Evolutionary conservation across 64 coral and sea anemone species (phyloP), one percentile per base, ranked within the genome.

Genomic region (Porites australiensis): DNA sequence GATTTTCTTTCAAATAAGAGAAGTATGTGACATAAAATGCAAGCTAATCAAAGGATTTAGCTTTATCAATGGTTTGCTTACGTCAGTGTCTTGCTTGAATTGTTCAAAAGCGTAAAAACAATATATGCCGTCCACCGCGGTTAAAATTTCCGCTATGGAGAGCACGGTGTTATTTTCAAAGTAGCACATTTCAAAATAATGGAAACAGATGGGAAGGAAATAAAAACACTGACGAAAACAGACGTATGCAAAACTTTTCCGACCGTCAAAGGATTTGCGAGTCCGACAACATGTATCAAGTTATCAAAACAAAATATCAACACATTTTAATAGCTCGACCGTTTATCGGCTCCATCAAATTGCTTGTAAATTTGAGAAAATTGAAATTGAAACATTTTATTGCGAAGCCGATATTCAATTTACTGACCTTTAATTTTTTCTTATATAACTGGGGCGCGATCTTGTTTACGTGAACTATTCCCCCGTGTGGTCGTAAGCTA

Each of bases 291-390:
- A 83, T 83, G 80, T 83, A 83, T 83, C 80, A 44, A 83, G 62
- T 83, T 83, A 83, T 83, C 61, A 66, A 83, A 83, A 83, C 80
- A 83, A 83, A 83, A 83, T 83, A 83, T 83, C 80, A 83, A 83
- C 80, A 67, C 62, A 83, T 83, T 83, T 65, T 50, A 83, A 83
- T 83, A 83, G 67, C 60, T 83, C 44, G 44, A 67, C 20, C 23
- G 58, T 64, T 82, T 82, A 82, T 82, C 79, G 44, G 45, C 15
- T 83, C 45, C 60, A 83, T 62, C 80, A 83, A 76, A 64, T 68
- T 83, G 80, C 14, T 45, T 46, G 80, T 46, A 83, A 83, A 83
- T 67, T 83, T 49, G 18, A 50, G 44, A 65, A 62, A 83, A 83
- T 63, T 62, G 37, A 44, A 16, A 16, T 1, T 4, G 78, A 81